These are phyloP conservation scores for Calycopis cecrops DNA, from an alignment of 1,140 invertebrate species.

Conservation along the genomic window DNA sequence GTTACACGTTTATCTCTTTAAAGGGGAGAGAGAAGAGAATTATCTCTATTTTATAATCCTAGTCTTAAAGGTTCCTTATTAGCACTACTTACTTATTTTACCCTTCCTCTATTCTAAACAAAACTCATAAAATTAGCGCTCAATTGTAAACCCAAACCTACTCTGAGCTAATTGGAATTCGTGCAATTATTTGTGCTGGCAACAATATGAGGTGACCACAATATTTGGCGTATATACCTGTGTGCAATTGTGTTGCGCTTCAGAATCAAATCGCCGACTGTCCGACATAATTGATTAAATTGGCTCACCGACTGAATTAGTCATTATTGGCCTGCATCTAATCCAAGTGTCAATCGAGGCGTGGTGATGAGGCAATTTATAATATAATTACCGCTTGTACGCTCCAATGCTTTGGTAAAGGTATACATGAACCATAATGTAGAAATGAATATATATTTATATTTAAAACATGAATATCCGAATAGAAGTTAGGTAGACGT, in stretches of 20 bases:
- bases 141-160: background rate
- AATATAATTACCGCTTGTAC: slow-evolving; percentile 13
- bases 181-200: no score
- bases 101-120: no score
- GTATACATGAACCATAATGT: background rate
- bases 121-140: background rate
- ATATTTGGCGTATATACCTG: no score
- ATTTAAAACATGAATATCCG: no score
- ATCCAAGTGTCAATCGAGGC: slow-evolving; percentile 27
- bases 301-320: slow-evolving; percentile 29
- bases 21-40: no score
- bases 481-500: no score
- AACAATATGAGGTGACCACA: no score
- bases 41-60: no score
- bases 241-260: slow-evolving; percentile 5
- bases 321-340: slow-evolving; percentile 35
- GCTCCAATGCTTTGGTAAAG: background rate
- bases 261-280: slow-evolving; percentile 28
- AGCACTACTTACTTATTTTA: no score
- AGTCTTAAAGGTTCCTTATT: no score
- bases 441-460: background rate
- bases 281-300: slow-evolving; percentile 44
- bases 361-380: slow-evolving; percentile 1
- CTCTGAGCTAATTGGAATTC: no score
- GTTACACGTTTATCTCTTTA: no score